A percentile compares a stretch with the other conserved stretches of the same genome.
These are phyloP conservation scores for Polydrusus pterygomalis DNA, from an alignment of 2,888 invertebrate genomes.

Conservation along the genomic window DNA sequence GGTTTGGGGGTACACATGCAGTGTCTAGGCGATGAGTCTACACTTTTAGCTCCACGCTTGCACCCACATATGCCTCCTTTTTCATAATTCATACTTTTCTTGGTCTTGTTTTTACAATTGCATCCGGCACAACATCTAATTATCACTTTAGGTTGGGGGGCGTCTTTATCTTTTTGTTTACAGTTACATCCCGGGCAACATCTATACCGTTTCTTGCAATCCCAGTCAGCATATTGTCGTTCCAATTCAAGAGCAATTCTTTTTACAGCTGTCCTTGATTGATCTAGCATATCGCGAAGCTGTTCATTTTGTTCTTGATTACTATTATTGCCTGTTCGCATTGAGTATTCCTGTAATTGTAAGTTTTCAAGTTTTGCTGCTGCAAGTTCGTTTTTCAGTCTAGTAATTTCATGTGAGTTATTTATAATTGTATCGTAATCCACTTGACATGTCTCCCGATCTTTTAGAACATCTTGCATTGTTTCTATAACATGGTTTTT, in stretches of 20 bases:
- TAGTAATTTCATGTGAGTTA: constrained; percentile 54
- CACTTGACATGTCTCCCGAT: constrained; percentile 53
- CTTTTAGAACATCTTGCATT: constrained; percentile 57
- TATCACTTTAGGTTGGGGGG: constrained; percentile 40
- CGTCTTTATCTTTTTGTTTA: constrained; percentile 29
- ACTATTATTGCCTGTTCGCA: constrained; percentile 41
- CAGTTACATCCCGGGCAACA: constrained; percentile 54
- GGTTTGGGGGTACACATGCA: not conserved
- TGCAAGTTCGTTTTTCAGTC: constrained; percentile 50
- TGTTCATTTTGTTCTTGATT: constrained; percentile 63
- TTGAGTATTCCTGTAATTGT: constrained; percentile 51
- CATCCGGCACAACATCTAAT: constrained; percentile 47
- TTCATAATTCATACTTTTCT: not conserved
- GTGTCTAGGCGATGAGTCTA: constrained; percentile 22
- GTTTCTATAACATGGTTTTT: constrained; percentile 57
- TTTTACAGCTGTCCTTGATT: constrained; percentile 67
- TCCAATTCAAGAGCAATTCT: constrained; percentile 65
- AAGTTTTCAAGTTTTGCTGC: constrained; percentile 45
- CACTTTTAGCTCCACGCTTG: constrained; percentile 2
- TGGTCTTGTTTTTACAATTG: constrained; percentile 41
- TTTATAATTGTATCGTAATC: constrained; percentile 3
- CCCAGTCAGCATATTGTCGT: constrained; percentile 63
- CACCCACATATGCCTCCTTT: not conserved
- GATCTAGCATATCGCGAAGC: constrained; percentile 64
- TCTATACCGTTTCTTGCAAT: constrained; percentile 50